phyloP scores from a whole-genome alignment of 2,888 invertebrate genomes.

The Drosophila paracracens region DNA sequence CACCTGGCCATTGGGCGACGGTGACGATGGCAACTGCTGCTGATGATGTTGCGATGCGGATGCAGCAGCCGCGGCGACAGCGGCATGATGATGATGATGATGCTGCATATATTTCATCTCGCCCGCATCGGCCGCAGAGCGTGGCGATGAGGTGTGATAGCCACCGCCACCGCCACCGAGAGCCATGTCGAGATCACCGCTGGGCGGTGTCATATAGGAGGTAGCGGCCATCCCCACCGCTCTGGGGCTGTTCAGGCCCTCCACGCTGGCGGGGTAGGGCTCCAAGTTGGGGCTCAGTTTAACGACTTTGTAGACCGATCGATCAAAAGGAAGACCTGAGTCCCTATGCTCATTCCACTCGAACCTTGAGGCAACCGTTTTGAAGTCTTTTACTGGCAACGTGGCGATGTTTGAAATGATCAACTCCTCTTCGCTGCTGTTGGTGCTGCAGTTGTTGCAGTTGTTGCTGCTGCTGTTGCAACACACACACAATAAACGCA shows the following conservation, averaged over 20 bases:
- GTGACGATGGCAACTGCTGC: constrained; percentile 89
- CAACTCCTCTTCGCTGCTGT: constrained; percentile 2
- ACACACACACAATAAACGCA: constrained; percentile 20
- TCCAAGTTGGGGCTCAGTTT: constrained; percentile 86
- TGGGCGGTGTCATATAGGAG: constrained; percentile 96
- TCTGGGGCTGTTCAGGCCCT: constrained; percentile 87
- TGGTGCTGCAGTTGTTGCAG: background rate
- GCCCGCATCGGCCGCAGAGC: constrained; percentile 93
- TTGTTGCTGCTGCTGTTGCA: background rate
- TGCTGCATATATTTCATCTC: constrained; percentile 98
- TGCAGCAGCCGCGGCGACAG: constrained; percentile 90
- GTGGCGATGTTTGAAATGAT: constrained; percentile 66
- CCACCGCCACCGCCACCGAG: constrained; percentile 89
- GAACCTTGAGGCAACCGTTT: constrained; percentile 85
- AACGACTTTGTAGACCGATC: constrained; percentile 85
- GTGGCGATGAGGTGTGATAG: constrained; percentile 92
- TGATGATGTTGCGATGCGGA: constrained; percentile 83
- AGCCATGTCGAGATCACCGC: constrained; percentile 90
- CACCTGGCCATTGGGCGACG: constrained; percentile 87
- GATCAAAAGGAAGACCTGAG: constrained; percentile 85
- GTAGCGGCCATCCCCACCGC: constrained; percentile 97
- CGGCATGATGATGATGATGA: constrained; percentile 92
- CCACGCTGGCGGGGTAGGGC: constrained; percentile 86
- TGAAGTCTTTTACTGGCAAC: constrained; percentile 83
- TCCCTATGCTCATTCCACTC: constrained; percentile 86